Evolutionary conservation across 2,797 vertebrate genomes (phyloP), one percentile per base, ranked within the genome.

Genomic region (Epinephelus malabaricus): DNA sequence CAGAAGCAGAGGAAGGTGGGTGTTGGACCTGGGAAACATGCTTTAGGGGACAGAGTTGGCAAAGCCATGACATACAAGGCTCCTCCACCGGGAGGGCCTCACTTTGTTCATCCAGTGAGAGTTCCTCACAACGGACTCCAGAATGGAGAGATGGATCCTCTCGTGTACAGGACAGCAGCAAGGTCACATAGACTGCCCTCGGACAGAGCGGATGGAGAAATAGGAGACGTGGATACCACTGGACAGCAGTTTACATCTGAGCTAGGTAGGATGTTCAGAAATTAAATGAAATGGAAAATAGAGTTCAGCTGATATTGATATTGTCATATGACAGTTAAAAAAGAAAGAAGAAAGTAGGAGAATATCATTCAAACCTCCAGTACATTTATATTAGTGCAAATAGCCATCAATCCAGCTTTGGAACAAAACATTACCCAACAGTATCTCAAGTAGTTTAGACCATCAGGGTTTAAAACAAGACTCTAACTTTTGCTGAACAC

Each of bases 1-100:
- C 94, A 96, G 79, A 98, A 95, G 92, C 96, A 95, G 54, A 97
- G 93, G 94, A 93, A 95, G 94, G 66, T 96, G 89, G 79, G 81
- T 6, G 65, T 84, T 10, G 82, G 76, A 80, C 74, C 81, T 1
- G 78, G 94, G 9, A 93, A 95, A 63, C 97, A 97, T 83, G 92
- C 94, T 21, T 87, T 94, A 1, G 96, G 91, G 1, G 97, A 98
- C 87, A 95, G 96, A 89, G 94, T 96, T 14, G 91, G 95, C 88
- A 98, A 98, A 95, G 94, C 96, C 4, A 95, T 97, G 78, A 95
- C 96, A 15, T 97, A 97, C 86, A 97, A 97, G 95, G 95, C 76
- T 78, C 82, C 95, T 90, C 94, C 97, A 14, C 93, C 96, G 13
- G 96, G 95, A 13, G 96, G 94, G 21, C 90, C 97, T 81, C 97